phyloP scores from a whole-genome alignment of 2,797 vertebrate species.

The Trachurus trachurus region DNA sequence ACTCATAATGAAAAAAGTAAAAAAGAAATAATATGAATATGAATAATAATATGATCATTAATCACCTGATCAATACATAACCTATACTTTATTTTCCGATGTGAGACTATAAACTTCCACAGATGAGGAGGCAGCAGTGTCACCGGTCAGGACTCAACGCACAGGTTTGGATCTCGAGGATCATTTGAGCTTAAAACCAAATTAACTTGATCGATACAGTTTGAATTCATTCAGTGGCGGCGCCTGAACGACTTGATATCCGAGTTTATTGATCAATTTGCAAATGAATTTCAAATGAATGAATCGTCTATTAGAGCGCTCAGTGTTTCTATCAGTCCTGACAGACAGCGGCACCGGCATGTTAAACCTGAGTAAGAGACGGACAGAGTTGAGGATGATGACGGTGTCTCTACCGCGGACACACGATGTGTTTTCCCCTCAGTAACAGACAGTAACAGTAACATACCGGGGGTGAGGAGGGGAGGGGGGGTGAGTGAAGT shows the following conservation, averaged over 20 bases:
- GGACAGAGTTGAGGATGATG: no score
- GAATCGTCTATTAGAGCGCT: no score
- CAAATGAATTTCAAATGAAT: not conserved
- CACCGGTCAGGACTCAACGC: constrained; percentile 15
- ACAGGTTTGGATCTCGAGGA: constrained; percentile 1
- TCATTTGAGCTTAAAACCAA: not conserved
- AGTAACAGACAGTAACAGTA: no score
- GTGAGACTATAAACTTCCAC: constrained; percentile 3
- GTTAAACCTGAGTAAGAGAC: no score
- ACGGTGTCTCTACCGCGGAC: no score
- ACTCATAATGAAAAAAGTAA: no score
- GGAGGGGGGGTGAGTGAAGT: no score
- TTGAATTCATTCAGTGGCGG: not conserved
- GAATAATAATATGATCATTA: not conserved
- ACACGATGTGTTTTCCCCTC: no score
- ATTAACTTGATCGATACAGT: constrained; percentile 18
- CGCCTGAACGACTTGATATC: not conserved
- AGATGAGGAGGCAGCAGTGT: not conserved
- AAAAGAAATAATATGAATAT: no score
- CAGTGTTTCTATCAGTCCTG: not conserved
- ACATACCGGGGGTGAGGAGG: no score
- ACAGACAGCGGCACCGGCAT: no score
- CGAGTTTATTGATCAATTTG: not conserved
- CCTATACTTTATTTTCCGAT: not conserved
- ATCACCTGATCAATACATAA: not conserved